Evolutionary conservation across 2,888 invertebrate genomes (phyloP), one percentile per base, ranked within the genome.

Genomic region (Scaptomyza tumidula): DNA sequence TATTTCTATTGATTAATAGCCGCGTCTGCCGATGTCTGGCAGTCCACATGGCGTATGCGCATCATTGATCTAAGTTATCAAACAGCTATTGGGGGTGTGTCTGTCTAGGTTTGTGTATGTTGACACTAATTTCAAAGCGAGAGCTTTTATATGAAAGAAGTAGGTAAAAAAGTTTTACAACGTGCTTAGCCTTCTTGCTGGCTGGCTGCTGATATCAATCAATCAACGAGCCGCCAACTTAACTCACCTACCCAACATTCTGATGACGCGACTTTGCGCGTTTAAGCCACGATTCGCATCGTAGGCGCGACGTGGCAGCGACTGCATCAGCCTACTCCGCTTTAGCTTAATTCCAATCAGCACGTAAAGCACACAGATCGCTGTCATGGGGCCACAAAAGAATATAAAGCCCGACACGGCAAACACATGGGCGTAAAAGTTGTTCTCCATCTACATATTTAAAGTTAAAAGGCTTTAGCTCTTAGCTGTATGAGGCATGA

Each of bases 371-470:
- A 97, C 95, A 35, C 95, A 95, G 89, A 98, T 97, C 68, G 97
- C 93, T 35, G 96, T 96, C 97, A 98, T 97, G 2, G 97, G 98
- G 45, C 95, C 94, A 41, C 97, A 94, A 91, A 98, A 98, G 92
- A 97, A 97, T 85, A 97, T 92, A 89, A 96, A 94, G 81, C 95
- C 95, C 13, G 97, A 96, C 84, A 97, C 94, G 88, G 96, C 95
- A 89, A 97, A 96, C 71, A 95, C 95, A 92, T 96, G 95, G 64
- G 94, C 94, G 56, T 90, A 87, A 92, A 93, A 87, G 90, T 91
- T 78, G 84, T 92, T 87, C 78, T 91, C 90, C 76, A 92, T 91
- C 92, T 92, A 16, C 10, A 41, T 41, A 50, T 46, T n/a, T 46
- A 63, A 56, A 56, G 14, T 48, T 16, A 19, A 0, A 35, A 58